A percentile compares a stretch with the other conserved stretches of the same genome.
phyloP scores from a whole-genome alignment of 2,113 vertebrate genomes.

The human region DNA sequence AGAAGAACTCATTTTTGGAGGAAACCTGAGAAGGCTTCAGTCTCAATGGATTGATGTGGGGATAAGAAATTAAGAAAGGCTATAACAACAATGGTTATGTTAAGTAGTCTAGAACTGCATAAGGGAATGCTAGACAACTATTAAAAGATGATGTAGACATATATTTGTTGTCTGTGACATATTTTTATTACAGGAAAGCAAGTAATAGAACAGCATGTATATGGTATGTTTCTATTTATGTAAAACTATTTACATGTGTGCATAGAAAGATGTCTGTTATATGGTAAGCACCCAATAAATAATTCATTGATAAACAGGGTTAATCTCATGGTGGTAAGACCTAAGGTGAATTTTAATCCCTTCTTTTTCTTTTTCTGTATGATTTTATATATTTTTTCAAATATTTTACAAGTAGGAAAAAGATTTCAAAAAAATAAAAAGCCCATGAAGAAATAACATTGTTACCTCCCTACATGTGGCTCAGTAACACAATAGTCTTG shows the following conservation, averaged over 20 bases:
- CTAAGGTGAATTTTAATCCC: neutral
- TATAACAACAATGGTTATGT: neutral
- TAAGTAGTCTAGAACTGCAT: neutral
- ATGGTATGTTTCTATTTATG: neutral
- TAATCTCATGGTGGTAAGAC: neutral
- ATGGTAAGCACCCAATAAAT: neutral
- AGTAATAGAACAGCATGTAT: neutral
- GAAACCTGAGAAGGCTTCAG: constrained; percentile 43
- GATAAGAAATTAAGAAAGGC: constrained; percentile 62
- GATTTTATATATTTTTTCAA: neutral
- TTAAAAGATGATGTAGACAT: neutral
- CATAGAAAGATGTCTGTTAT: neutral
- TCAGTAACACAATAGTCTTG: neutral
- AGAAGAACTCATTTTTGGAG: constrained; percentile 55
- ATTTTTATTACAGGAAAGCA: neutral
- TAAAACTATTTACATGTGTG: neutral
- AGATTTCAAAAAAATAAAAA: neutral
- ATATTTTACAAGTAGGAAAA: neutral
- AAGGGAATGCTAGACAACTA: neutral
- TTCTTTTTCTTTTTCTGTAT: neutral
- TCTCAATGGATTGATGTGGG: constrained; percentile 7
- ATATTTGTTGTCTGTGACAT: neutral
- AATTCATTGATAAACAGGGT: neutral
- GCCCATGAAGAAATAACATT: neutral
- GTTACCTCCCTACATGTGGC: constrained; percentile 27